These are phyloP conservation scores for Syrista parreyssii DNA, from an alignment of 2,888 invertebrate genomes.

Conservation along the genomic window DNA sequence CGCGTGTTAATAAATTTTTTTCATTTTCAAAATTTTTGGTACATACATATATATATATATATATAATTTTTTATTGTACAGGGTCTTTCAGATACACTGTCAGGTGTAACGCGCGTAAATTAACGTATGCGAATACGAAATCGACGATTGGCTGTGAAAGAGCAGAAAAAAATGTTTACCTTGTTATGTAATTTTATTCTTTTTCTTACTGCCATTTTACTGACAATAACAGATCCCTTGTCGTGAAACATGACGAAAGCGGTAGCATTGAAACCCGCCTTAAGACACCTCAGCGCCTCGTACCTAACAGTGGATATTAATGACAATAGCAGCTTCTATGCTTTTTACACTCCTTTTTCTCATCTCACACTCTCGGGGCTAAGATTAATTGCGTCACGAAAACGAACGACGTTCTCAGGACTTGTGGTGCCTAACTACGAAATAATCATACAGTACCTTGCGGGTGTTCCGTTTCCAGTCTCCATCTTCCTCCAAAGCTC, in stretches of 20 bases:
- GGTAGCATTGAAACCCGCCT: neutral
- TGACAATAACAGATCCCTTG: no score
- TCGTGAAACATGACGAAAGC: no score
- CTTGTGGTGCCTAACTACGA: neutral
- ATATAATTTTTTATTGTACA: no score
- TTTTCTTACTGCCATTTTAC: neutral
- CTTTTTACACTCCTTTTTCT: neutral
- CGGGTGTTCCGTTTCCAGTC: no score
- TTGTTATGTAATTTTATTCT: neutral
- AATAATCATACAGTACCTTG: neutral
- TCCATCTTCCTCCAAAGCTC: no score
- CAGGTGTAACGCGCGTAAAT: no score
- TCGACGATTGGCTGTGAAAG: neutral
- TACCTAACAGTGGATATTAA: neutral
- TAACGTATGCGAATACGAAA: no score
- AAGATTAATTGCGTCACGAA: conserved; percentile 1
- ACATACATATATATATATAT: no score
- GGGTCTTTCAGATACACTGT: no score
- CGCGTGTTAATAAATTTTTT: no score
- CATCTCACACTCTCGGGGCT: neutral
- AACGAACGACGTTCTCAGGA: neutral
- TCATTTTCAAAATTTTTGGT: no score
- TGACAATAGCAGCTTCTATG: neutral
- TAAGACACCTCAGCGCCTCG: neutral
- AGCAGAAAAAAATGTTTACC: neutral